phyloP scores from a whole-genome alignment of 2,888 invertebrate genomes.

The Sericinus montela region DNA sequence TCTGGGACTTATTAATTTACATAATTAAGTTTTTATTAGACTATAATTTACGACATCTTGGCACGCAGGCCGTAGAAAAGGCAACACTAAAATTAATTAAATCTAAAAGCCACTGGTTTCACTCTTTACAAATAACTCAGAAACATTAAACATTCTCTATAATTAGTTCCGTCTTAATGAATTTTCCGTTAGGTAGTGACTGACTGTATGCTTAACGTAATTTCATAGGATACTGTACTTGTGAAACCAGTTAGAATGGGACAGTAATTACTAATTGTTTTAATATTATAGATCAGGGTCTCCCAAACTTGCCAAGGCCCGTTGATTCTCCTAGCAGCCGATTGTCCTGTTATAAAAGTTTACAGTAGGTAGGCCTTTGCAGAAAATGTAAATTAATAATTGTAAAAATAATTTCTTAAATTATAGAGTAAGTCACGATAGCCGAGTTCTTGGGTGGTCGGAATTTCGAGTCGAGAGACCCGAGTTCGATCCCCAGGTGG shows the following conservation, averaged over 20 bases:
- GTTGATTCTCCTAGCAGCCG: too few species aligned
- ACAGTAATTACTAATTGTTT: not conserved
- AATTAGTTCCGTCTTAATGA: constrained; percentile 5
- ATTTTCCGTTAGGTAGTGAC: constrained; percentile 6
- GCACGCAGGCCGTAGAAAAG: constrained; percentile 7
- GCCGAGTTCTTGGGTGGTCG: too few species aligned
- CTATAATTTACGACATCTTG: constrained; percentile 19
- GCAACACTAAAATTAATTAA: constrained; percentile 15
- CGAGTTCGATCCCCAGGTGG: too few species aligned
- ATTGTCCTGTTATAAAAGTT: too few species aligned
- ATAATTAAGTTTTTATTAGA: constrained; percentile 23
- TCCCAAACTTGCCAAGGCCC: too few species aligned
- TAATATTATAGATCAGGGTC: too few species aligned
- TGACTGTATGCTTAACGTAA: constrained; percentile 2
- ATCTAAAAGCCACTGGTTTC: constrained; percentile 14
- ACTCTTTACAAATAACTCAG: constrained; percentile 1
- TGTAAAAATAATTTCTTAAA: too few species aligned
- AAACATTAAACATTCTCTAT: constrained; percentile 9
- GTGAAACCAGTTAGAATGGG: not conserved
- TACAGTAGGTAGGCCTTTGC: too few species aligned
- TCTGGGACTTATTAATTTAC: constrained; percentile 19
- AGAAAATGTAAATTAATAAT: too few species aligned
- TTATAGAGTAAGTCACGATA: too few species aligned
- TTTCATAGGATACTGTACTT: constrained; percentile 5
- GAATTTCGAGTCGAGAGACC: too few species aligned